Conservation (phyloP, 2,888 invertebrate genomes). For the Pollenia griseotomentosa region DNA sequence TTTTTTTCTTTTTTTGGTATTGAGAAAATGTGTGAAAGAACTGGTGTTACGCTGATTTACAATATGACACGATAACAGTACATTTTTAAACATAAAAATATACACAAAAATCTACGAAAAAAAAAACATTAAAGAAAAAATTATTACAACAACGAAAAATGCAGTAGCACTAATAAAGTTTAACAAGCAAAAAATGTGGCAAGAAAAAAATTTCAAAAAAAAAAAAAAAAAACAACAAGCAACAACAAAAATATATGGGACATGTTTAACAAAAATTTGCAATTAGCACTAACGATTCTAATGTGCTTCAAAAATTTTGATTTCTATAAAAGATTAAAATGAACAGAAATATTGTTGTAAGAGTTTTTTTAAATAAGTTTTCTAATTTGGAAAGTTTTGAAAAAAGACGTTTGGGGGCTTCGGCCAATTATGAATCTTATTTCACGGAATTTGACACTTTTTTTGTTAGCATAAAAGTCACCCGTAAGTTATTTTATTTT, state of each 20-base stretch:
- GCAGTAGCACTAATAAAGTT: conserved; percentile 68
- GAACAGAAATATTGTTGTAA: too few relatives aligned
- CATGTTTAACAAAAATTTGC: conserved; percentile 65
- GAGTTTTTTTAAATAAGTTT: too few relatives aligned
- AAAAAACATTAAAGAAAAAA: conserved; percentile 44
- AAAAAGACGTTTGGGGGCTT: too few relatives aligned
- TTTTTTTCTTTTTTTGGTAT: conserved; percentile 22
- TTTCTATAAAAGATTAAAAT: not conserved
- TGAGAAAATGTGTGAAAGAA: conserved; percentile 70
- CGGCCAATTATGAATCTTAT: too few relatives aligned
- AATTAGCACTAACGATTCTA: conserved; percentile 61
- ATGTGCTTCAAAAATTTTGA: conserved; percentile 12
- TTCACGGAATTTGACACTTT: too few relatives aligned
- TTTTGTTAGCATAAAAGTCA: too few relatives aligned
- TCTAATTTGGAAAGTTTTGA: too few relatives aligned
- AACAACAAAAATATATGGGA: conserved; percentile 62
- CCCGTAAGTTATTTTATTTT: too few relatives aligned
- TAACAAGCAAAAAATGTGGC: conserved; percentile 34
- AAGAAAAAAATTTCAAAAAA: conserved; percentile 45
- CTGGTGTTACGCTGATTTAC: conserved; percentile 74
- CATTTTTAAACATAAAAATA: conserved; percentile 76
- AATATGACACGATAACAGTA: conserved; percentile 73
- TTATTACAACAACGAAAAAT: conserved; percentile 59
- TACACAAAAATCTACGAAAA: conserved; percentile 58
- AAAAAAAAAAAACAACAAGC: too few relatives aligned